Evolutionary conservation across 2,888 invertebrate species (phyloP).

Genomic region (Epinotia bilunana): DNA sequence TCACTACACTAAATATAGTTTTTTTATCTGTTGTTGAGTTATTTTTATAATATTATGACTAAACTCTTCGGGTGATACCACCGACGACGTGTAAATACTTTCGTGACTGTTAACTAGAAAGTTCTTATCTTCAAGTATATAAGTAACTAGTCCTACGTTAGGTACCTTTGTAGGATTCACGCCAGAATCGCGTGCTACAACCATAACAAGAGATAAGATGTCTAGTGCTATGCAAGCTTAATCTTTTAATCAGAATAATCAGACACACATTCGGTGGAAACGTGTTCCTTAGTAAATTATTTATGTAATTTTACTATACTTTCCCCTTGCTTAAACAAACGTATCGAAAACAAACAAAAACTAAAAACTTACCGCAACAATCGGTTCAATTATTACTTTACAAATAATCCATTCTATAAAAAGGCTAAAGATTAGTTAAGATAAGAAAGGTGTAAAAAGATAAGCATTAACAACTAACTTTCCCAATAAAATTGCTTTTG

Average conservation of each 20-base stretch:
- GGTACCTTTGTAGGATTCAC: slow-evolving; percentile 10
- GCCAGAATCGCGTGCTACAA: slow-evolving; percentile 20
- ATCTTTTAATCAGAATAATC: slow-evolving; percentile 11
- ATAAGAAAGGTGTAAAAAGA: slow-evolving; percentile 31
- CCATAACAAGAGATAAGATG: slow-evolving; percentile 28
- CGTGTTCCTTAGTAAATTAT: slow-evolving; percentile 16
- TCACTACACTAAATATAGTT: too few species aligned
- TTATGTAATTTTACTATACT: slow-evolving; percentile 20
- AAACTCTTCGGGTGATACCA: slow-evolving; percentile 1
- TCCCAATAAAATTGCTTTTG: slow-evolving; percentile 28
- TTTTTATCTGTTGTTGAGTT: background rate
- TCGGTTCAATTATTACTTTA: background rate
- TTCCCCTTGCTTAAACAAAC: background rate
- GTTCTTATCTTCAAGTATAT: slow-evolving; percentile 29
- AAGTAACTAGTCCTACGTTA: background rate
- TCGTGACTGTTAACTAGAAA: slow-evolving; percentile 22
- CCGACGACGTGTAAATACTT: slow-evolving; percentile 8
- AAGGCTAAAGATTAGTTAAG: slow-evolving; percentile 26
- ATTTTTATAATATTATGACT: slow-evolving; percentile 28
- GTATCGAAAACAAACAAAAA: slow-evolving; percentile 13
- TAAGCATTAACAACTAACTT: slow-evolving; percentile 10
- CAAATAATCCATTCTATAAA: slow-evolving; percentile 4
- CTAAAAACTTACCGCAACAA: slow-evolving; percentile 4
- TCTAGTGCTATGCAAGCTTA: slow-evolving; percentile 14
- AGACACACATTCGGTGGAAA: slow-evolving; percentile 26